phyloP scores from a whole-genome alignment of 2,888 invertebrate genomes.

The Eurytoma adleriae region DNA sequence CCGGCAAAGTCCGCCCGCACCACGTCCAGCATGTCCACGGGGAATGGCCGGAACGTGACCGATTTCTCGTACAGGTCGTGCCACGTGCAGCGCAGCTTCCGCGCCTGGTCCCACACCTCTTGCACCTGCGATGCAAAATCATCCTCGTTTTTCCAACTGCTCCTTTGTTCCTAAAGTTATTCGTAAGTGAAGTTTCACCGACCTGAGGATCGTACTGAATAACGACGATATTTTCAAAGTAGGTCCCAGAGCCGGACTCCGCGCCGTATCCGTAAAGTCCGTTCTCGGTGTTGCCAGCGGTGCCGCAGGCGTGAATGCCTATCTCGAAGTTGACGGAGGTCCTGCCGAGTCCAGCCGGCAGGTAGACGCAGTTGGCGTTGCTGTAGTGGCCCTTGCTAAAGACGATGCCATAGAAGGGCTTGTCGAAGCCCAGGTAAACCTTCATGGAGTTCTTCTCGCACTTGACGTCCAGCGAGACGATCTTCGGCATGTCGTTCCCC shows the following conservation, averaged over 20 bases:
- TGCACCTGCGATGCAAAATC: constrained; percentile 80
- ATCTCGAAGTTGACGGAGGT: constrained; percentile 93
- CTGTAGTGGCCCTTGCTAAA: constrained; percentile 97
- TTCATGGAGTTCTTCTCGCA: constrained; percentile 97
- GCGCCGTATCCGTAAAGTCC: constrained; percentile 92
- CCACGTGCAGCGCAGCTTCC: constrained; percentile 95
- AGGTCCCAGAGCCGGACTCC: constrained; percentile 92
- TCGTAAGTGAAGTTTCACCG: constrained; percentile 1
- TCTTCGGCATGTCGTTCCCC: constrained; percentile 94
- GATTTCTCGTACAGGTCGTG: constrained; percentile 97
- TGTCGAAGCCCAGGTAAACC: constrained; percentile 94
- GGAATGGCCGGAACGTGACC: constrained; percentile 95
- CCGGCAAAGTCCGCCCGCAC: constrained; percentile 97
- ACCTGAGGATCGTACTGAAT: constrained; percentile 94
- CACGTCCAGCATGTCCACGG: constrained; percentile 96
- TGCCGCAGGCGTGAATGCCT: constrained; percentile 93
- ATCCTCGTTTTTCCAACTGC: not conserved
- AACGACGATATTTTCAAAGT: constrained; percentile 95
- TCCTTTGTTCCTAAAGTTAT: no score
- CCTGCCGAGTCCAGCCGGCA: constrained; percentile 91
- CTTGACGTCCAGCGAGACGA: constrained; percentile 93
- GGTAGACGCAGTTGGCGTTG: constrained; percentile 93
- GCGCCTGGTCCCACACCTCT: constrained; percentile 96
- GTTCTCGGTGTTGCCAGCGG: constrained; percentile 93
- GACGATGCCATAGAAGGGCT: constrained; percentile 96